Percentiles rank a stretch among this genome's conserved stretches.
These are phyloP conservation scores for Diploscapter pachys DNA, from an alignment of 1,140 invertebrate species.

Conservation along the genomic window DNA sequence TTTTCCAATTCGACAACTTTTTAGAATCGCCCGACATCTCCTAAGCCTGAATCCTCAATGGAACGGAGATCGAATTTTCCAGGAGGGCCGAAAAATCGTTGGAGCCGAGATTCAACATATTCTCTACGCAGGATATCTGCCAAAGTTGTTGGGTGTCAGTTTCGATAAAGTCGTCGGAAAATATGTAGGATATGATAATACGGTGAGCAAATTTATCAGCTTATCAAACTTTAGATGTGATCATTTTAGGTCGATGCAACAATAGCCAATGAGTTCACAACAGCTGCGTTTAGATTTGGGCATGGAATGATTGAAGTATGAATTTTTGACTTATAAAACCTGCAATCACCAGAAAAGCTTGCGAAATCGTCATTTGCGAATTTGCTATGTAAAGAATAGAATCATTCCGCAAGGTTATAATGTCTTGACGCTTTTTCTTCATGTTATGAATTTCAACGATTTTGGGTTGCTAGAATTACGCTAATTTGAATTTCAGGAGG, in stretches of 20 bases:
- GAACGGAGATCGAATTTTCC: conserved; percentile 49
- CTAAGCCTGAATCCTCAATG: conserved; percentile 44
- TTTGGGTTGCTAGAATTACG: no score
- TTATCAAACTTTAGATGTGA: no score
- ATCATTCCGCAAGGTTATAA: no score
- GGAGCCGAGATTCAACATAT: conserved; percentile 60
- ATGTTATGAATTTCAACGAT: no score
- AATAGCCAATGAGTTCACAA: conserved; percentile 68
- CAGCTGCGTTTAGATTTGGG: conserved; percentile 69
- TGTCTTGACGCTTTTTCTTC: no score
- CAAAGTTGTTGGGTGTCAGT: conserved; percentile 49
- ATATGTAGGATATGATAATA: conserved; percentile 64
- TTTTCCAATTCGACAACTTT: conserved; percentile 3
- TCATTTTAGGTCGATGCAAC: conserved; percentile 62
- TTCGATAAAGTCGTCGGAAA: conserved; percentile 60
- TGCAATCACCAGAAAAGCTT: no score
- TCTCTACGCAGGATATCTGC: conserved; percentile 48
- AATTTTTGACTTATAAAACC: no score
- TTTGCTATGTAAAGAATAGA: no score
- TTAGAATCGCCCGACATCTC: conserved; percentile 43
- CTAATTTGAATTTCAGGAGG: conserved; percentile 22
- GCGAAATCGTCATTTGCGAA: no score
- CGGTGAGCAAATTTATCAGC: no score
- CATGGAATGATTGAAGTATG: conserved; percentile 64
- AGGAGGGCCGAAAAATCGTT: conserved; percentile 65